Base-by-base conservation (phyloP, 2,888 invertebrate species). In the Choreutis nemorana region DNA sequence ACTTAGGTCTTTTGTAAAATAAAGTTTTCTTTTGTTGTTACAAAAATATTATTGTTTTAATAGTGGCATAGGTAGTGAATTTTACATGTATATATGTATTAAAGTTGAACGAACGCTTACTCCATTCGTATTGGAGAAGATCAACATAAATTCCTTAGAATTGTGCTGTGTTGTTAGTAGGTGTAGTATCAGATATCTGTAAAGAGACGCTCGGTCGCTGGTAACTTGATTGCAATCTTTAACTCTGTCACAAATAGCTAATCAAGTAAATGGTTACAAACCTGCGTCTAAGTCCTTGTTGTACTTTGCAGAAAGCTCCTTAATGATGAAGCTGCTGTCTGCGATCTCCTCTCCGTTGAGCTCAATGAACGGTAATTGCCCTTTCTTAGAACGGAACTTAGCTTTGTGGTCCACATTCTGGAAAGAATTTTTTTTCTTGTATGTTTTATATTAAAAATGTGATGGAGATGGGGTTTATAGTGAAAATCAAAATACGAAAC, bases 341-440 rank as follows among this genome's bases (percentile, higher is more conserved):
- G 94, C 90, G 42, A 95, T 88, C 77, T 97, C 94, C 58, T 94
- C 92, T 23, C 96, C 97, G 62, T 97, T 97, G 37, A 97, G 65
- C 68, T 97, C 95, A 44, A 97, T 85, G 78, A 97, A 97, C 18
- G 97, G 97, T 50, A 97, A 81, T 66, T 92, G 93, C 26, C 95
- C 95, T 65, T 96, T 96, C 83, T 91, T 91, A 49, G 94, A 95
- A 49, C 92, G 89, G 83, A 90, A 92, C 62, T 93, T 92, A 81
- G 93, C 87, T 81, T 93, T 94, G 78, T 95, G 94, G 65, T 94
- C 94, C 43, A 95, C 91, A 81, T 95, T 95, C 94, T 95, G 85
- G 4, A 83, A 85, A 37, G 41, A n/a, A n/a, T n/a, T n/a, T n/a
- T n/a, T n/a, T n/a, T n/a, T n/a, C n/a, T n/a, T n/a, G n/a, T n/a